phyloP scores from a whole-genome alignment of 2,797 vertebrate genomes.

The Helicolenus hilgendorfi region DNA sequence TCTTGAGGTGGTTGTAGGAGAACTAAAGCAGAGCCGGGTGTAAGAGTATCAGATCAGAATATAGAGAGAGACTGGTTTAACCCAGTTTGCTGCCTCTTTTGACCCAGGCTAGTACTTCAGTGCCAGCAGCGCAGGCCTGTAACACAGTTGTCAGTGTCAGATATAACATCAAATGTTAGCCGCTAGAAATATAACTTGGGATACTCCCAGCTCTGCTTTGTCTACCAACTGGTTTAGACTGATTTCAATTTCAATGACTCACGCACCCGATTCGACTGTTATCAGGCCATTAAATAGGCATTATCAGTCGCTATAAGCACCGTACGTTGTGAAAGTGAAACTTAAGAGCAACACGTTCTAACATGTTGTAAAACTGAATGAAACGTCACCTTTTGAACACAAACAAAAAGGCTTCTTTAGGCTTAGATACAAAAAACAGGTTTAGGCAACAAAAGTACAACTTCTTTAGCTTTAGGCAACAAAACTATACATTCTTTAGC shows the following conservation, averaged over 20 bases:
- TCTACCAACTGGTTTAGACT: background rate
- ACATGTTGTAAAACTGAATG: too few relatives aligned
- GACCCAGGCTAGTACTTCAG: background rate
- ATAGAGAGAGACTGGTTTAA: background rate
- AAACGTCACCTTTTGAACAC: too few relatives aligned
- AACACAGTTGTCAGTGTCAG: constrained; percentile 19
- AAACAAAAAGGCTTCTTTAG: too few relatives aligned
- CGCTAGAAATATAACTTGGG: background rate
- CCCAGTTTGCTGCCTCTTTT: background rate
- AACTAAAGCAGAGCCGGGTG: background rate
- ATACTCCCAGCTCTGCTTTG: background rate
- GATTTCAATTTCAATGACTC: background rate
- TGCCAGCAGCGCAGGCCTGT: background rate
- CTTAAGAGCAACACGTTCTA: too few relatives aligned
- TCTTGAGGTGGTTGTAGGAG: background rate
- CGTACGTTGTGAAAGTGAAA: too few relatives aligned
- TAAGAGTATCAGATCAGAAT: background rate
- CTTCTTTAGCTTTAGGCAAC: too few relatives aligned
- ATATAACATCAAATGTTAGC: background rate
- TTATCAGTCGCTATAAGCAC: too few relatives aligned
- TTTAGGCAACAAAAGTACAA: too few relatives aligned
- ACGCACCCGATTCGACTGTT: too few relatives aligned
- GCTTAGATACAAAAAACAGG: too few relatives aligned
- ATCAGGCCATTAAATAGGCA: too few relatives aligned
- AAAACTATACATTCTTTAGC: too few relatives aligned